Evolutionary conservation across 2,113 vertebrate species (phyloP).

Genomic region (Festucalex cinctus): DNA sequence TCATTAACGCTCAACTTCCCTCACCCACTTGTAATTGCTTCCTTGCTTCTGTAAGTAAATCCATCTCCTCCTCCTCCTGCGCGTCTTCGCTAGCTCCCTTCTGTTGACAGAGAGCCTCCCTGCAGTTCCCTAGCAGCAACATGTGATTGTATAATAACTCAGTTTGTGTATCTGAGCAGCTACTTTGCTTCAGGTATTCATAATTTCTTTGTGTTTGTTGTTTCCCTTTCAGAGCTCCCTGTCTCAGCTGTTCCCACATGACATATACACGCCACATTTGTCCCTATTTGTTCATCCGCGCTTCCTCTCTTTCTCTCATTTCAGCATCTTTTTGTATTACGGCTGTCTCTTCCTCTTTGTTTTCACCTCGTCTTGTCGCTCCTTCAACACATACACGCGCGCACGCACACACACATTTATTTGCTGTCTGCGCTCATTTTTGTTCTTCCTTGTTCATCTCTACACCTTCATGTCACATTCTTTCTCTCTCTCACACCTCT

Average conservation of each 20-base stretch:
- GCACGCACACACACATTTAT: constrained; percentile 32
- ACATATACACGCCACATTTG: constrained; percentile 19
- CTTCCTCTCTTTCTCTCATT: constrained; percentile 37
- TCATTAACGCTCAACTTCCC: background rate
- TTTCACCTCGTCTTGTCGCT: constrained; percentile 28
- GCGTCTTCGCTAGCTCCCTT: constrained; percentile 32
- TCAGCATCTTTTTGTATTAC: constrained; percentile 43
- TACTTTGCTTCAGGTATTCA: constrained; percentile 45
- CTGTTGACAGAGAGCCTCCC: constrained; percentile 45
- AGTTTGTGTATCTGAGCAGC: constrained; percentile 66
- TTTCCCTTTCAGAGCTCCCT: constrained; percentile 41
- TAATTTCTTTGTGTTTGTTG: constrained; percentile 42
- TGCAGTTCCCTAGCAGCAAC: constrained; percentile 53
- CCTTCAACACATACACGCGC: background rate
- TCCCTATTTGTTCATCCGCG: constrained; percentile 24
- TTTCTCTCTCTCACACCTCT: constrained; percentile 50
- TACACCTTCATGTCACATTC: constrained; percentile 37
- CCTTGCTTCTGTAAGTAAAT: constrained; percentile 26
- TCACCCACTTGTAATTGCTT: constrained; percentile 1
- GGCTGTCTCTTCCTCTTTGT: constrained; percentile 36
- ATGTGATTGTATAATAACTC: constrained; percentile 73
- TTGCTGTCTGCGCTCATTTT: constrained; percentile 53
- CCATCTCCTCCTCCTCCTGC: constrained; percentile 21
- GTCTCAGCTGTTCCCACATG: constrained; percentile 34
- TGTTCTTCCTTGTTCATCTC: constrained; percentile 49